Conservation (phyloP, 2,797 vertebrate genomes). For the Pantherophis alleghaniensis region DNA sequence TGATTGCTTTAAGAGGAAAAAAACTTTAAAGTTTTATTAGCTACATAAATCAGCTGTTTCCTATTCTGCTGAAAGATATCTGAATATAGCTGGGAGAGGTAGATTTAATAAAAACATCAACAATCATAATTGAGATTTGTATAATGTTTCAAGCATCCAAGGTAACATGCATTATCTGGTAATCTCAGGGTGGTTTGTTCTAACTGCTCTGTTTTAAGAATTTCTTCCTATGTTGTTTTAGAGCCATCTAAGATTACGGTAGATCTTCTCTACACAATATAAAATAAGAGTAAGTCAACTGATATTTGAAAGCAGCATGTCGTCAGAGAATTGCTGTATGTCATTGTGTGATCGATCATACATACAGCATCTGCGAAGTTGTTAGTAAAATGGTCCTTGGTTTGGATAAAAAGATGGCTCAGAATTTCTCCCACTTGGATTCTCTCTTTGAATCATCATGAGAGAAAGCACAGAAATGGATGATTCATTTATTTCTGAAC, state of each 20-base stretch:
- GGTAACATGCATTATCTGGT: neutral
- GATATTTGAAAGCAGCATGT: neutral
- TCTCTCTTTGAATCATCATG: constrained; percentile 6
- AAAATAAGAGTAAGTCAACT: neutral
- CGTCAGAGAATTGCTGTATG: neutral
- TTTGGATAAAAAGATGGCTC: constrained; percentile 3
- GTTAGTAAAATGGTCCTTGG: neutral
- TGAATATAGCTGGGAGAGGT: neutral
- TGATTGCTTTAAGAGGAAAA: neutral
- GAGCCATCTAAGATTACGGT: neutral
- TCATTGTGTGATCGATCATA: neutral
- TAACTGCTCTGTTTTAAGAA: constrained; percentile 37
- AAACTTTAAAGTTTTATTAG: neutral
- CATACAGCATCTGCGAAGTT: neutral
- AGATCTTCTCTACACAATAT: neutral
- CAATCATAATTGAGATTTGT: neutral
- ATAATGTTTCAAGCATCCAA: neutral
- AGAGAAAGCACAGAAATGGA: neutral
- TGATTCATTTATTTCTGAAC: neutral
- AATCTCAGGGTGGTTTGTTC: constrained; percentile 21
- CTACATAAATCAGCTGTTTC: neutral
- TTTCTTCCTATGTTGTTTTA: neutral
- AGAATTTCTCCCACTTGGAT: constrained; percentile 20
- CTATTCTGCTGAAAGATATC: neutral
- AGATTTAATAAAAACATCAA: neutral